Percentiles rank a stretch among this genome's conserved stretches.
Conservation (phyloP, 2,113 vertebrate genomes). For the Channa maculata region DNA sequence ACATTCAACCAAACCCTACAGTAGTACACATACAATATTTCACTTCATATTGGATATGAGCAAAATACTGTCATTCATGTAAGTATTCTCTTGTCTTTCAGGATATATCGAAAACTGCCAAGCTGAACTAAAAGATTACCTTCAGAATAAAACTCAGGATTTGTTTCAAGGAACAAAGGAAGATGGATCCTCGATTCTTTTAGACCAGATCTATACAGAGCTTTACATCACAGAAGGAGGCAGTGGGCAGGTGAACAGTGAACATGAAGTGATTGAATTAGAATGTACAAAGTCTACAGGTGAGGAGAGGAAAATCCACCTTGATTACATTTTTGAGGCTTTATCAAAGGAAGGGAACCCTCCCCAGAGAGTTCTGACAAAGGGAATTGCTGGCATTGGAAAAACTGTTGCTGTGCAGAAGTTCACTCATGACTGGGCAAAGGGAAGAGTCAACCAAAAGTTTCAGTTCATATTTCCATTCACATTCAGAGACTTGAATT, state of each 20-base stretch:
- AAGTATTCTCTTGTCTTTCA: not conserved
- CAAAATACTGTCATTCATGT: no score
- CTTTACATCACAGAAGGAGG: slow-evolving; percentile 20
- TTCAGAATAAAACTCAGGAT: not conserved
- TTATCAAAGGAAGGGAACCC: not conserved
- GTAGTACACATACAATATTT: no score
- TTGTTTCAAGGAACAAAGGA: slow-evolving; percentile 4
- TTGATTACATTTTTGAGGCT: slow-evolving; percentile 25
- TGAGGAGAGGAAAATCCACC: slow-evolving; percentile 16
- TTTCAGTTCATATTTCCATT: slow-evolving; percentile 31
- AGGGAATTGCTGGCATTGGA: slow-evolving; percentile 44
- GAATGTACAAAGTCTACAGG: not conserved
- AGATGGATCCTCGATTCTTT: not conserved
- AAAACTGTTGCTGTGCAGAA: slow-evolving; percentile 45
- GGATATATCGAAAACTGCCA: not conserved
- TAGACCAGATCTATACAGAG: slow-evolving; percentile 6
- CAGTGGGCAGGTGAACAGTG: slow-evolving; percentile 9
- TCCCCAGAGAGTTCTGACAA: slow-evolving; percentile 28
- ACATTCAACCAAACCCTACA: no score
- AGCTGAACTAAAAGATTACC: slow-evolving; percentile 8
- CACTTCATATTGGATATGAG: no score
- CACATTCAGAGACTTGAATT: slow-evolving; percentile 42
- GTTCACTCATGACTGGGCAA: slow-evolving; percentile 32
- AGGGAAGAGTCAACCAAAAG: slow-evolving; percentile 1
- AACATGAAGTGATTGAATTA: slow-evolving; percentile 26